Evolutionary conservation across 2,888 invertebrate species (phyloP).

Genomic region (Schizaphis graminum): DNA sequence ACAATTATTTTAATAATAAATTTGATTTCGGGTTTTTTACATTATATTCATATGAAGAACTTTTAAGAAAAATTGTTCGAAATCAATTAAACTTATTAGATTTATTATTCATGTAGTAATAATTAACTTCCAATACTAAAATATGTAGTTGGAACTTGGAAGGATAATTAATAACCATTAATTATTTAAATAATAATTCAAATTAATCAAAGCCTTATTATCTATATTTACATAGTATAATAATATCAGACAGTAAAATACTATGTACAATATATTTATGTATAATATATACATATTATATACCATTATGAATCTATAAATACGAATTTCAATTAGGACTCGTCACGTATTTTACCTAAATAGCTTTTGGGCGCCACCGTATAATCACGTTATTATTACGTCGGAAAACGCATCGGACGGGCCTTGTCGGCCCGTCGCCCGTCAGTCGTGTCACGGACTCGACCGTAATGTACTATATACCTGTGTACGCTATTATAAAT

Average conservation of each 20-base stretch:
- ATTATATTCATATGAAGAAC: background rate
- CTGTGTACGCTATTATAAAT: background rate
- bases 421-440: background rate
- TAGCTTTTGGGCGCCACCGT: slow-evolving; percentile 1
- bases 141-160: background rate
- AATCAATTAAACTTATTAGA: background rate
- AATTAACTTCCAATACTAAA: background rate
- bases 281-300: background rate
- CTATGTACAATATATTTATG: background rate
- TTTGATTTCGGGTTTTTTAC: background rate
- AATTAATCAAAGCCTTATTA: background rate
- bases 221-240: background rate
- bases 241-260: background rate
- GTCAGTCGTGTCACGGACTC: background rate
- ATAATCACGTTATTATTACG: background rate
- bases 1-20: background rate
- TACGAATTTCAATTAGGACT: background rate
- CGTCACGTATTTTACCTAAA: background rate
- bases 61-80: background rate
- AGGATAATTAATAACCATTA: background rate
- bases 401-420: background rate
- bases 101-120: background rate
- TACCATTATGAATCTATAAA: background rate
- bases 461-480: background rate
- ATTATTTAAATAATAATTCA: background rate